Evolutionary conservation across 2,888 invertebrate species (phyloP), one percentile per base, ranked within the genome.

Genomic region (Nycteola revayana): DNA sequence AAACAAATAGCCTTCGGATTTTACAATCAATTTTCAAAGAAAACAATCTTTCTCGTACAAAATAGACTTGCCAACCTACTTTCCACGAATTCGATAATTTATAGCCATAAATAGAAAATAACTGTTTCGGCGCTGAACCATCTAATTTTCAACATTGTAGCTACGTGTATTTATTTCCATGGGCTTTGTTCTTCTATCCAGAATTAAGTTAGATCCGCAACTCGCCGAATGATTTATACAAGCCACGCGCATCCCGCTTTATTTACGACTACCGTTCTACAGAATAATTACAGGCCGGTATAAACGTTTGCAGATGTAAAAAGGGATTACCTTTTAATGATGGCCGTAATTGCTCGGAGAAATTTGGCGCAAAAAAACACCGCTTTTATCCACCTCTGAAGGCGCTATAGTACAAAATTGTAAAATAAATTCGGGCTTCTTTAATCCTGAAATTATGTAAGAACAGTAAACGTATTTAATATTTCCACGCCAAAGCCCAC

Each of bases 111-210:
- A 70, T 66, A 61, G 66, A 59, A 75, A 69, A 65, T 71, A 65
- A 59, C 67, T 57, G 66, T 50, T 59, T 53, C 57, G 46, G 46
- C 29, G 55, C 55, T 56, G 58, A 64, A 64, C 49, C 64, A 47
- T 66, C 71, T 68, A 69, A 72, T 72, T 71, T 68, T 55, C 69
- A 69, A 70, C 61, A 65, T 60, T 66, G 66, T 65, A 60, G 56
- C 58, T 43, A 49, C 52, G 53, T 78, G 67, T 81, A 83, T 87
- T 83, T 85, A 83, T 85, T 83, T 81, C 68, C 58, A 66, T 65
- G 66, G 78, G 83, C 79, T 82, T 86, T 83, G 83, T 85, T 83
- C 83, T 84, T 83, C 77, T 84, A 83, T 82, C 77, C 79, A 70
- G 82, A 85, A 84, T 83, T 84, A 86, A 79, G 51, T 67, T 64